phyloP scores from a whole-genome alignment of 2,888 invertebrate genomes.

The Atrina japonica region DNA sequence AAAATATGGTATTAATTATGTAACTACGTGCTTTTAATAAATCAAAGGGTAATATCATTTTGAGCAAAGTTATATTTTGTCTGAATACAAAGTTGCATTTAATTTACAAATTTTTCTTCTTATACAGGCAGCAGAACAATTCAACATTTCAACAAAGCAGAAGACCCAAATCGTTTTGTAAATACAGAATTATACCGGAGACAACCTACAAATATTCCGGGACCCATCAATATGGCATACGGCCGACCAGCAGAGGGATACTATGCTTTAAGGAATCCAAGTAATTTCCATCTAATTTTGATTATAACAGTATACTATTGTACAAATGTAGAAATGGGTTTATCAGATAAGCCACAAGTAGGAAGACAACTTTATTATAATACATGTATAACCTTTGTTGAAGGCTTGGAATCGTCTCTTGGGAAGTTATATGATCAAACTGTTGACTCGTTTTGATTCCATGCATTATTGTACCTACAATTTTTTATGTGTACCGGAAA shows the following conservation, averaged over 20 bases:
- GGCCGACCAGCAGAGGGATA: conserved; percentile 79
- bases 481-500: no score
- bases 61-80: no score
- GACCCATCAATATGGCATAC: conserved; percentile 74
- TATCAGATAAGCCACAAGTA: neutral
- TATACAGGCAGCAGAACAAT: conserved; percentile 70
- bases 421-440: no score
- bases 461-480: no score
- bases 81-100: no score
- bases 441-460: no score
- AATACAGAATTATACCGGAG: conserved; percentile 78
- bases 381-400: neutral
- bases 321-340: neutral
- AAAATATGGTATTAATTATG: no score
- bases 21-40: no score
- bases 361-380: neutral
- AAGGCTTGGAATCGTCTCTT: neutral
- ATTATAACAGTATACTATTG: no score
- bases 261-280: conserved; percentile 77
- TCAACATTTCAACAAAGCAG: conserved; percentile 75
- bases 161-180: conserved; percentile 75
- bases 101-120: neutral
- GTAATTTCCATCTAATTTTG: no score
- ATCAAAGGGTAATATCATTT: no score
- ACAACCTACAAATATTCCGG: conserved; percentile 76